Evolutionary conservation across 1,140 invertebrate genomes (phyloP), one percentile per base, ranked within the genome.

Genomic region (Dinoponera quadriceps): DNA sequence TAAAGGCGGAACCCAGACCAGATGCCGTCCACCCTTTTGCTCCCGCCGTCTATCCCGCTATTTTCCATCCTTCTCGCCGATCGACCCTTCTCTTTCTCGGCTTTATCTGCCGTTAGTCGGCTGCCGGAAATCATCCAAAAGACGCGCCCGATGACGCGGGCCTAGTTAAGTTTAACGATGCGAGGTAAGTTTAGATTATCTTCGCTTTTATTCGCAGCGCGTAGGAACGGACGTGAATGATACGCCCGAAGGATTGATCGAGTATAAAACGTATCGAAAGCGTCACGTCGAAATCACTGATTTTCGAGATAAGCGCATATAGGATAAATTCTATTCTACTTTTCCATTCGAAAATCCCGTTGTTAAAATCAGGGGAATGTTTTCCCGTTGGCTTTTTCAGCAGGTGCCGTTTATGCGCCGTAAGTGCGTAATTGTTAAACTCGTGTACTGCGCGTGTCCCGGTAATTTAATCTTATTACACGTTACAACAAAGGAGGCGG

Each of bases 1-100:
- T 93, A 93, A 93, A 92, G 93, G 93, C 93, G 93, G 90, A 90
- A 91, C 92, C 87, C 82, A 73, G 81, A 80, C 90, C 90, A 80
- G 75, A 80, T 80, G 63, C 75, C 51, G 63, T 80, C 75, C 75
- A 80, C 65, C 75, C 75, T 57, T 69, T 80, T 49, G 44, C 73
- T 75, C 73, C 73, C 75, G 51, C 73, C 75, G 51, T 65, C 75
- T 80, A 57, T 57, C 51, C 38, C 33, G 25, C 63, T 57, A 69
- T 80, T 80, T 80, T 80, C 75, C 51, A 57, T 80, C 75, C 75
- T 59, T 27, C 75, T 69, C 33, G 13, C 16, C n/a, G 63, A 78
- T 57, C 65, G 65, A 18, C 33, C 75, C n/a, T 22, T 80, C 75
- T 80, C 75, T 80, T 80, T 80, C 75, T 68, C 65, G 63, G 51